A percentile compares a stretch with the other conserved stretches of the same genome.
Evolutionary conservation across 2,888 invertebrate species (phyloP).

Genomic region (Agrotis exclamationis): DNA sequence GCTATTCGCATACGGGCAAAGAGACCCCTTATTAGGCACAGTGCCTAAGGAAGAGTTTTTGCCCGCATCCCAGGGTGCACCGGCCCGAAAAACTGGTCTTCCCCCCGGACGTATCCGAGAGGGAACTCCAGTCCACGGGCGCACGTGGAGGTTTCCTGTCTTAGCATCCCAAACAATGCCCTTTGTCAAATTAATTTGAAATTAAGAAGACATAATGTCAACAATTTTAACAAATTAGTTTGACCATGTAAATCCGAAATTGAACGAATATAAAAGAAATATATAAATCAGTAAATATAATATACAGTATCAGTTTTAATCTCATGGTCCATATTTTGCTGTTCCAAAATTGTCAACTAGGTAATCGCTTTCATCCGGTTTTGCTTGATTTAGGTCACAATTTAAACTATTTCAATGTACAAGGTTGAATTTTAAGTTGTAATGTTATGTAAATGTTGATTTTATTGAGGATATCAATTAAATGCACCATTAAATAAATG

Average conservation of each 20-base stretch:
- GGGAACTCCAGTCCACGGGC: no score
- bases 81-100: no score
- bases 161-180: no score
- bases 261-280: conserved; percentile 7
- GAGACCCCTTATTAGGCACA: no score
- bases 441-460: neutral
- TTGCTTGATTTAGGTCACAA: conserved; percentile 18
- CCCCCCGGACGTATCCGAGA: no score
- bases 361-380: conserved; percentile 29
- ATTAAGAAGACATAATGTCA: conserved; percentile 1
- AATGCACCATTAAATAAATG: neutral
- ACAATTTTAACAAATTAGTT: conserved; percentile 21
- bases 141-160: no score
- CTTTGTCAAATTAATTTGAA: conserved; percentile 2
- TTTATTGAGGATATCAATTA: neutral
- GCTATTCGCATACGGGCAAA: no score
- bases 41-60: no score
- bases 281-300: neutral
- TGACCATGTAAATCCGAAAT: conserved; percentile 12
- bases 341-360: conserved; percentile 12
- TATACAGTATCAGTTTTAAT: conserved; percentile 7
- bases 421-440: conserved; percentile 17
- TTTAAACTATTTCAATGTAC: conserved; percentile 18
- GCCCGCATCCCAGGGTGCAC: no score
- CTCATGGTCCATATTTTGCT: neutral